phyloP scores from a whole-genome alignment of 2,113 vertebrate species.

The Colaptes auratus region DNA sequence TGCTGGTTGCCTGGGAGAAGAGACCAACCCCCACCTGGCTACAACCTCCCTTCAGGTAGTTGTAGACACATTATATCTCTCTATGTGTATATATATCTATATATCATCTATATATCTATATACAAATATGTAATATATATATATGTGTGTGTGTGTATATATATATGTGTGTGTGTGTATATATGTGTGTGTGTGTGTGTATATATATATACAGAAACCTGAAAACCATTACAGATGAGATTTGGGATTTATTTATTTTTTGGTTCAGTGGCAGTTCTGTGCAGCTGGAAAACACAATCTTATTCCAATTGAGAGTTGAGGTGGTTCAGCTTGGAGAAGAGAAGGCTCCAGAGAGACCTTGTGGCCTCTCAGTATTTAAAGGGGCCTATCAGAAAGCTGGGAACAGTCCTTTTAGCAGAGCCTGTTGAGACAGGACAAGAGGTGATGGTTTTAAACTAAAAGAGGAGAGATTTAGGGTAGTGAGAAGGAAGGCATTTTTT shows the following conservation, averaged over 20 bases:
- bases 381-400: too few relatives aligned
- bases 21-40: too few relatives aligned
- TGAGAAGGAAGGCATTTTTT: not conserved
- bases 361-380: too few relatives aligned
- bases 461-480: not conserved
- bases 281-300: not conserved
- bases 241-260: not conserved
- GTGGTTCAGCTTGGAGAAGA: too few relatives aligned
- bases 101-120: not conserved
- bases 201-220: not conserved
- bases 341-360: too few relatives aligned
- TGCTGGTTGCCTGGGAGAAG: too few relatives aligned
- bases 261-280: not conserved
- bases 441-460: not conserved
- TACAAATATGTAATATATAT: not conserved
- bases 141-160: too few relatives aligned
- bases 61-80: not conserved
- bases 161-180: too few relatives aligned
- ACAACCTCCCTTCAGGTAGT: too few relatives aligned
- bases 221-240: not conserved
- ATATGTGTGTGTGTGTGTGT: too few relatives aligned
- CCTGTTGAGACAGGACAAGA: not conserved
- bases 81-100: not conserved
- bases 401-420: too few relatives aligned
- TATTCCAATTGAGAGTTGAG: not conserved